A percentile compares a stretch with the other conserved stretches of the same genome.
Evolutionary conservation across 1,140 invertebrate genomes (phyloP).

Genomic region (Tachypleus tridentatus): DNA sequence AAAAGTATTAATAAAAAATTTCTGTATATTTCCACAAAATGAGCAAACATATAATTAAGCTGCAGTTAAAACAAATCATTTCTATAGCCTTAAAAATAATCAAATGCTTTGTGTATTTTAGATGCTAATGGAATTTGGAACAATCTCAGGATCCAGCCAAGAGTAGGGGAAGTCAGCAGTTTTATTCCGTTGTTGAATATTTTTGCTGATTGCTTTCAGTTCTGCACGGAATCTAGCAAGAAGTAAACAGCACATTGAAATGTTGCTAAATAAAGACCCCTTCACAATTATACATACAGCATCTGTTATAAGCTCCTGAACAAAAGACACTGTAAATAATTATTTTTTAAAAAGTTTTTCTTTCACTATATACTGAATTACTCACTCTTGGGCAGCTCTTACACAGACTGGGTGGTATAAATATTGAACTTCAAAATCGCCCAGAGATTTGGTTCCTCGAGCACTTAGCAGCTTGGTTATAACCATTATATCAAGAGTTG

Average conservation of each 20-base stretch:
- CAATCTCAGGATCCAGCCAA: conserved; percentile 35
- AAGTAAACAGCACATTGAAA: conserved; percentile 7
- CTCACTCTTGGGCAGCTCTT: conserved; percentile 37
- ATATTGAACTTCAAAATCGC: conserved; percentile 41
- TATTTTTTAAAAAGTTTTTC: background rate
- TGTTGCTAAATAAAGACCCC: background rate
- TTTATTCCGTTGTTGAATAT: conserved; percentile 32
- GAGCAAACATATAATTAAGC: too few relatives aligned
- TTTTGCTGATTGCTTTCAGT: conserved; percentile 29
- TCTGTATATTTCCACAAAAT: too few relatives aligned
- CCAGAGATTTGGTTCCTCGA: conserved; percentile 36
- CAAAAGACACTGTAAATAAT: background rate
- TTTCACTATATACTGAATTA: conserved; percentile 6
- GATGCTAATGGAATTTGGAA: conserved; percentile 39
- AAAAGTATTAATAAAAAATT: too few relatives aligned
- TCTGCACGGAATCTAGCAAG: conserved; percentile 32
- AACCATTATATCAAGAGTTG: conserved; percentile 38
- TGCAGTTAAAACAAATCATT: too few relatives aligned
- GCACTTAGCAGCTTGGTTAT: conserved; percentile 39
- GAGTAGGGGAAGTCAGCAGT: conserved; percentile 29
- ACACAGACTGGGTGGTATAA: conserved; percentile 36
- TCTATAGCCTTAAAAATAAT: too few relatives aligned
- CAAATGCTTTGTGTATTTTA: conserved; percentile 13
- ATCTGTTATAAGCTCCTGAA: conserved; percentile 5
- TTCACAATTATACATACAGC: background rate